Evolutionary conservation across 2,113 vertebrate species (phyloP), one percentile per base, ranked within the genome.

Genomic region (Dunckerocampus dactyliophorus): DNA sequence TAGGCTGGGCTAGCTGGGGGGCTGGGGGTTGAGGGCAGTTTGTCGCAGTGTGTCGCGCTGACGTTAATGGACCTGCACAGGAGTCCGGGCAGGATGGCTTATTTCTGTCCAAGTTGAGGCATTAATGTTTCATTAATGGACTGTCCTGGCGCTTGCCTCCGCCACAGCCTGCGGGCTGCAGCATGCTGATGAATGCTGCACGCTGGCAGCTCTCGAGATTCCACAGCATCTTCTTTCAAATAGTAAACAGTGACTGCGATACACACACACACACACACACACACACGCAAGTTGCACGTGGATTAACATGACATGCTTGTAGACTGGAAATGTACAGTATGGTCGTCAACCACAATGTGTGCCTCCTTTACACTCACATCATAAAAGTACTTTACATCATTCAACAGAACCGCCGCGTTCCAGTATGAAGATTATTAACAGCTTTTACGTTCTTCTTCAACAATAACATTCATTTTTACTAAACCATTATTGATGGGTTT

Each of bases 101-200:
- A 95, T 98, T 95, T 93, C 87, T 92, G 93, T 93, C 94, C 91
- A 95, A 94, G 95, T 95, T 94, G 93, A 90, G 92, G 93, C 95
- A 98, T 99, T 98, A 99, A 94, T 93, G 92, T 94, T 96, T 93
- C 94, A 93, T 95, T 99, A 97, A 96, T 92, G 91, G 88, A 89
- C 88, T 61, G 91, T 92, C 94, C 93, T 94, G 89, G 93, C 91
- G 89, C 91, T 92, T 81, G 89, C 59, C 62, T 54, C 75, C 79
- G 16, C 72, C 89, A 62, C 85, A 78, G 89, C 79, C 67, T 90
- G 89, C 80, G 86, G 89, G 90, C 91, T 84, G 79, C 89, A 42
- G 76, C 67, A 89, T 91, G 93, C 93, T 94, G 94, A 93, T 94
- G 91, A 89, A 86, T 85, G 88, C 88, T 82, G 83, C 75, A 37